Percentiles rank a stretch among this genome's conserved stretches.
These are phyloP conservation scores for Gobionotothen gibberifrons DNA, from an alignment of 2,797 vertebrate species.

Conservation along the genomic window DNA sequence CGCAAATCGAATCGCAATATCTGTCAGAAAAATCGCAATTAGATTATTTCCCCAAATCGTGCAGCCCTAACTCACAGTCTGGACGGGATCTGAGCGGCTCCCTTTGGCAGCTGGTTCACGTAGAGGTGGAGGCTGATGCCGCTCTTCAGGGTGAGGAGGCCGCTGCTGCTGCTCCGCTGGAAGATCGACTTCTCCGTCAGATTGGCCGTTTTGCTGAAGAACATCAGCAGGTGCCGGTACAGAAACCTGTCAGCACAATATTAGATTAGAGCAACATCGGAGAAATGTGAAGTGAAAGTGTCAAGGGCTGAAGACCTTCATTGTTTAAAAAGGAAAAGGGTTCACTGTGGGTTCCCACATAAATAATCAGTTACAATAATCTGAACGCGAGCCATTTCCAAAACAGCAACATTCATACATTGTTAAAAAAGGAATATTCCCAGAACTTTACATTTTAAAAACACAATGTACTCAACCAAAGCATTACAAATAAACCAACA, in stretches of 20 bases:
- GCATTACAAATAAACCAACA: neutral
- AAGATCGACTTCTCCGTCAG: conserved; percentile 91
- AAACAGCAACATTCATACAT: neutral
- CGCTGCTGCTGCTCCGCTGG: conserved; percentile 80
- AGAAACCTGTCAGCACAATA: conserved; percentile 87
- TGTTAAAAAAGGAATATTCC: neutral
- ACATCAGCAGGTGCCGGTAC: conserved; percentile 92
- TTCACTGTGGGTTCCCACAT: too few relatives aligned
- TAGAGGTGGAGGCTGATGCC: conserved; percentile 89
- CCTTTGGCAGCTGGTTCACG: conserved; percentile 94
- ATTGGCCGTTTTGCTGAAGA: conserved; percentile 87
- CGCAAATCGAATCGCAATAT: too few relatives aligned
- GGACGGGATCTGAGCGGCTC: conserved; percentile 88
- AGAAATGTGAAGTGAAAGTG: neutral
- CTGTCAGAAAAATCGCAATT: too few relatives aligned
- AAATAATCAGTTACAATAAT: neutral
- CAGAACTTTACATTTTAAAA: neutral
- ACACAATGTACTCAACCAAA: neutral
- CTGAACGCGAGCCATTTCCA: neutral
- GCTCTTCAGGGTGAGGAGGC: conserved; percentile 89
- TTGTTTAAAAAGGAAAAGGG: neutral
- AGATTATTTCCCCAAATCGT: too few relatives aligned
- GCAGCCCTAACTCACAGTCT: conserved; percentile 83
- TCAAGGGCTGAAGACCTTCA: neutral
- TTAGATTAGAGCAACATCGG: neutral